A percentile compares a stretch with the other conserved stretches of the same genome.
Evolutionary conservation across 2,888 invertebrate genomes (phyloP).

Genomic region (Drosophila limbata): DNA sequence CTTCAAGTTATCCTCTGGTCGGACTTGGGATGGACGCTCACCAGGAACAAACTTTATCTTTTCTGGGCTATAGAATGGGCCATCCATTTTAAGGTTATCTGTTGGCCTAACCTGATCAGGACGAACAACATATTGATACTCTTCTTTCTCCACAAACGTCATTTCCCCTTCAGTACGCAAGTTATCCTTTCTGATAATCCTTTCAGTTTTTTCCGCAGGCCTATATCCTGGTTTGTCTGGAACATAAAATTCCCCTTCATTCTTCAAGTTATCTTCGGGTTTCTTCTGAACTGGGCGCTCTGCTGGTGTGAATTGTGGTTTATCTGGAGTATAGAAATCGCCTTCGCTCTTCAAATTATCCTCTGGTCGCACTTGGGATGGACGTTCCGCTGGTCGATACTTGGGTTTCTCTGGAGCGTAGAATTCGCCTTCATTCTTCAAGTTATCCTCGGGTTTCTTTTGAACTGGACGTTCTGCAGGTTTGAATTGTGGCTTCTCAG

Average conservation of each 20-base stretch:
- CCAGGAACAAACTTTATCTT: constrained; percentile 85
- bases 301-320: constrained; percentile 83
- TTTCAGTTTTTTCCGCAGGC: constrained; percentile 85
- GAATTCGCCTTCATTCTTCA: constrained; percentile 74
- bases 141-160: constrained; percentile 83
- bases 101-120: constrained; percentile 51
- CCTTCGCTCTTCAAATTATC: constrained; percentile 72
- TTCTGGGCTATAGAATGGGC: constrained; percentile 86
- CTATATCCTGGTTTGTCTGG: constrained; percentile 83
- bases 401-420: constrained; percentile 75
- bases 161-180: constrained; percentile 87
- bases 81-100: constrained; percentile 83
- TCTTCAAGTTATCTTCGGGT: constrained; percentile 81
- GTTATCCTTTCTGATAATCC: constrained; percentile 81
- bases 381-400: constrained; percentile 85
- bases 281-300: constrained; percentile 85
- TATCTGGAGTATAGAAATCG: constrained; percentile 63
- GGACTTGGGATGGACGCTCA: constrained; percentile 85
- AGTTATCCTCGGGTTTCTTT: constrained; percentile 85
- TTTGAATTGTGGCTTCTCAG: constrained; percentile 72
- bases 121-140: constrained; percentile 67
- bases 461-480: constrained; percentile 85
- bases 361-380: constrained; percentile 83
- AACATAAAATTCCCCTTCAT: constrained; percentile 64
- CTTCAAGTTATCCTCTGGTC: constrained; percentile 88